These are phyloP conservation scores for Pterois miles DNA, from an alignment of 2,797 vertebrate species.

Conservation along the genomic window DNA sequence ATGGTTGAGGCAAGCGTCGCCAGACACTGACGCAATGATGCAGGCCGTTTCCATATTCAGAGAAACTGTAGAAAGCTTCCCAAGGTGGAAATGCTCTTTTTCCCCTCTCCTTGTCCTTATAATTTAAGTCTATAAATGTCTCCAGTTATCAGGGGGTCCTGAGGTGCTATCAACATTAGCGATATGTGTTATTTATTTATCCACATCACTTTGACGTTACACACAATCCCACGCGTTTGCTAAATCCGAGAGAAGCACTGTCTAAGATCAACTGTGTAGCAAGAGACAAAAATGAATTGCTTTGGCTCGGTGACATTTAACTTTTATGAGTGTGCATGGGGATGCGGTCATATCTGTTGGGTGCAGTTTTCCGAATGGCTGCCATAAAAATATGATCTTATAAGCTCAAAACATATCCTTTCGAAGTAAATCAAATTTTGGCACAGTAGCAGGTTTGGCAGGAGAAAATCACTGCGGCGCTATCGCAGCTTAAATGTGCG, in stretches of 20 bases:
- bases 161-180: slow-evolving; percentile 54
- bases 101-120: slow-evolving; percentile 26
- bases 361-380: slow-evolving; percentile 49
- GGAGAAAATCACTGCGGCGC: slow-evolving; percentile 23
- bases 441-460: slow-evolving; percentile 59
- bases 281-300: slow-evolving; percentile 37
- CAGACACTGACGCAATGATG: slow-evolving; percentile 69
- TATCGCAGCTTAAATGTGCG: slow-evolving; percentile 43
- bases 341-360: slow-evolving; percentile 65
- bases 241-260: slow-evolving; percentile 35
- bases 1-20: slow-evolving; percentile 58
- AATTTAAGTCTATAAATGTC: slow-evolving; percentile 55
- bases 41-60: slow-evolving; percentile 56
- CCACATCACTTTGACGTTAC: slow-evolving; percentile 47
- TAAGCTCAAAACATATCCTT: slow-evolving; percentile 50
- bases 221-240: slow-evolving; percentile 48
- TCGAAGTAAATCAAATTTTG: slow-evolving; percentile 59
- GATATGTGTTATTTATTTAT: slow-evolving; percentile 62
- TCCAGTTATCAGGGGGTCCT: slow-evolving; percentile 53
- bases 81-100: slow-evolving; percentile 51
- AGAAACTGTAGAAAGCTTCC: slow-evolving; percentile 33
- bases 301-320: slow-evolving; percentile 45
- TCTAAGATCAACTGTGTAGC: slow-evolving; percentile 34
- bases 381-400: slow-evolving; percentile 66
- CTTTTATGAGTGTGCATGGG: slow-evolving; percentile 52